A percentile compares a stretch with the other conserved stretches of the same genome.
Conservation (phyloP, 2,797 vertebrate species). For the Argyrosomus regius region DNA sequence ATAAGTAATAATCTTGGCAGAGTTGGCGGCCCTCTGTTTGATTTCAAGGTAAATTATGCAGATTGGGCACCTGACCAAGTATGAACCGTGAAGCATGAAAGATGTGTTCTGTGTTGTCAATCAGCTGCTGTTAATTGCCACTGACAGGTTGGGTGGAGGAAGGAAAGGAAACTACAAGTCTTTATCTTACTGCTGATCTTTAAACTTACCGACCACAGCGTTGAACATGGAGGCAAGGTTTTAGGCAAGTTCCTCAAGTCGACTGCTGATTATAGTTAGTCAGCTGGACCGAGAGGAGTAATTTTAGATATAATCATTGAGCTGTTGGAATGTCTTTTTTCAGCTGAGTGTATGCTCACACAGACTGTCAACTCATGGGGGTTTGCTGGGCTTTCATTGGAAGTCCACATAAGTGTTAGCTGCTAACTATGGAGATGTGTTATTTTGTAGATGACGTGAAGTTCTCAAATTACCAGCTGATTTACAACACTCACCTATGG, state of each 20-base stretch:
- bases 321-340: conserved; percentile 18
- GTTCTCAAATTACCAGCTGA: conserved; percentile 30
- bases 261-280: conserved; percentile 36
- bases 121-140: conserved; percentile 72
- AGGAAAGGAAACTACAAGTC: conserved; percentile 53
- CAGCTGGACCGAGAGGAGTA: conserved; percentile 30
- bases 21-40: conserved; percentile 37
- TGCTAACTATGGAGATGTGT: not conserved
- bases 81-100: conserved; percentile 54
- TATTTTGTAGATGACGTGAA: conserved; percentile 8
- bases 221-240: conserved; percentile 39
- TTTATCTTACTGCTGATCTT: conserved; percentile 77
- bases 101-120: conserved; percentile 60
- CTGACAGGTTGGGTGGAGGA: conserved; percentile 37
- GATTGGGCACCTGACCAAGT: conserved; percentile 50
- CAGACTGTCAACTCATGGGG: conserved; percentile 2
- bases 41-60: conserved; percentile 36
- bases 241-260: conserved; percentile 15
- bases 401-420: conserved; percentile 7
- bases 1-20: conserved; percentile 59
- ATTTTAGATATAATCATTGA: conserved; percentile 38
- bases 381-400: conserved; percentile 5
- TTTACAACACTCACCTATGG: conserved; percentile 12
- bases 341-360: conserved; percentile 26
- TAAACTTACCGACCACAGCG: conserved; percentile 72